Evolutionary conservation across 2,797 vertebrate genomes (phyloP).

Genomic region (Apodemus agrarius): DNA sequence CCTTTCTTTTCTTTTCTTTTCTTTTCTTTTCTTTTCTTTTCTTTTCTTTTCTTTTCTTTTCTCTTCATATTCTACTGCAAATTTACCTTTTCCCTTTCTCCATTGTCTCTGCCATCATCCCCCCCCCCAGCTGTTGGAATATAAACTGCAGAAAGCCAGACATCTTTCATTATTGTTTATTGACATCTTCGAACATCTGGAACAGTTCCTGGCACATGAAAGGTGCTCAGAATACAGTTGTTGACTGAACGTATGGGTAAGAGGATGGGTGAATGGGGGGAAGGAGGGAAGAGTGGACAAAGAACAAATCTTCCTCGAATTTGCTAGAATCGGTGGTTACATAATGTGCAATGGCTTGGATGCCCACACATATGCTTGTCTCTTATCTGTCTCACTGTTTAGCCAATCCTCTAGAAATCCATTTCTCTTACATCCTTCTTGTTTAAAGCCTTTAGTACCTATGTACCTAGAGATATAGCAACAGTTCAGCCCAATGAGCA

Average conservation of each 20-base stretch:
- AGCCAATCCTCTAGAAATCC: not conserved
- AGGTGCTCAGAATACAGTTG: not conserved
- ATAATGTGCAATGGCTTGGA: not conserved
- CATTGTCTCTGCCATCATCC: not conserved
- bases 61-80: not conserved
- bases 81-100: not conserved
- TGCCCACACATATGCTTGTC: not conserved
- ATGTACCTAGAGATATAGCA: not conserved
- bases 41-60: no score
- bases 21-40: no score
- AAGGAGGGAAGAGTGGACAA: not conserved
- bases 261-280: not conserved
- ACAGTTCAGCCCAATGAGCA: not conserved
- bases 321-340: not conserved
- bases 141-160: not conserved
- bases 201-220: not conserved
- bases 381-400: not conserved
- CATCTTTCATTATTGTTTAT: not conserved
- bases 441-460: not conserved
- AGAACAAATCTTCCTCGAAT: not conserved
- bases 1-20: not conserved
- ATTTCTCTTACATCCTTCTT: not conserved
- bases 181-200: not conserved
- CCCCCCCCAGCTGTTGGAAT: not conserved
- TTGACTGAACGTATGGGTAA: not conserved